Evolutionary conservation across 2,113 vertebrate species (phyloP), one percentile per base, ranked within the genome.

Genomic region (Halichoerus grypus): DNA sequence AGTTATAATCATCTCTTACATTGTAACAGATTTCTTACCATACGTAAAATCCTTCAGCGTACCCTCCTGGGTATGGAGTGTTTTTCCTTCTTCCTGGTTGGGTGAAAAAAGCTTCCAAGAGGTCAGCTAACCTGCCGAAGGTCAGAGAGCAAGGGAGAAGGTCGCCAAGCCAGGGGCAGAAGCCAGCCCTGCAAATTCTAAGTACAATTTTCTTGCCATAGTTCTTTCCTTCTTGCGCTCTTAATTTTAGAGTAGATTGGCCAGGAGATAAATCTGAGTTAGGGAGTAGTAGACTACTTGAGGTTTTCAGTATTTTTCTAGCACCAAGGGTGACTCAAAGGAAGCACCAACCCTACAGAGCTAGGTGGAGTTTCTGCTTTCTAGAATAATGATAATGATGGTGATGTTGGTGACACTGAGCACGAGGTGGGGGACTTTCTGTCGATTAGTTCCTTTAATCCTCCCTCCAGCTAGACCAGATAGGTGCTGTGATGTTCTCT

Each of bases 251-350:
- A 36, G n/a, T 80, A 51, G 53, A 18, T n/a, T 49, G 51, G 67
- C 3, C 6, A 65, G 55, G 65, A 90, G 55, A 53, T 53, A 55
- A 24, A 5, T 77, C 74, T 80, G 74, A 77, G 4, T 82, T 80
- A 31, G 57, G 76, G 71, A 91, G 11, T 36, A 3, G 71, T 8
- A 31, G 36, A 26, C 18, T 88, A 4, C 74, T 74, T 53, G 53
- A 55, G 8, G 5, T 69, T 84, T 92, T 94, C 74, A 88, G 1
- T 71, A n/a, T 96, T 87, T 86, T 79, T 91, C 26, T 18, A 91
- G 72, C 28, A 46, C n/a, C 85, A 71, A 86, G 36, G 28, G 39
- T 51, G 46, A 39, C 42, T 91, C 24, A 7, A 28, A 81, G 31
- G 22, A 72, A 81, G 80, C 36, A n/a, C 4, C 6, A 79, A 26